Evolutionary conservation across 2,888 invertebrate species (phyloP), one percentile per base, ranked within the genome.

Genomic region (Orthosia incerta): DNA sequence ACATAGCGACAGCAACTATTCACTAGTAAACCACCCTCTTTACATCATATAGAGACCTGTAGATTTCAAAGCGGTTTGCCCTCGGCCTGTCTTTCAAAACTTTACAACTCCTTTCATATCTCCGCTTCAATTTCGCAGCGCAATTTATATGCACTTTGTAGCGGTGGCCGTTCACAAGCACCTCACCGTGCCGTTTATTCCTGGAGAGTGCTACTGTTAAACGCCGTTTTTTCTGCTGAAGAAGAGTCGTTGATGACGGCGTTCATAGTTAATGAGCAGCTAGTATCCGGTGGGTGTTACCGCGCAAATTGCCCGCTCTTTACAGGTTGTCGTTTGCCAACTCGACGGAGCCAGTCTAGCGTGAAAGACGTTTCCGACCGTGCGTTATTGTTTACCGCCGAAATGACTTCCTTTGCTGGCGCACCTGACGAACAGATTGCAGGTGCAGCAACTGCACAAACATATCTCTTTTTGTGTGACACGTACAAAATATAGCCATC

Each of bases 141-240:
- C 95, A 96, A 95, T 96, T 96, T 96, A 95, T 95, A 96, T 96
- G 96, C 96, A 95, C 96, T 96, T 95, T 96, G 95, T 93, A 91
- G 91, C 92, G 89, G 91, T 92, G 90, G 91, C 81, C 89, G 90
- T 87, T 95, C 92, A 94, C 95, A 95, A 95, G 95, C 92, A 89
- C 88, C 93, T 93, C 91, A 82, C 89, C 87, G 82, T 86, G 89
- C 90, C 92, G 91, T 93, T 95, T 94, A 95, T 93, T 94, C 92
- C 89, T 86, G 86, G 88, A 92, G 93, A 94, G 95, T 93, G 94
- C 94, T 92, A 92, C 94, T 93, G 92, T 92, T 94, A 92, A 95
- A 93, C 90, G 91, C 86, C 91, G 92, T 94, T 95, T 96, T 95
- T 95, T 94, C 93, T 91, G 81, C 91, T 93, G 93, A 95, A 95